Percentiles rank a stretch among this genome's conserved stretches.
Conservation (phyloP, 2,113 vertebrate genomes). For the Eulacestoma nigropectus region DNA sequence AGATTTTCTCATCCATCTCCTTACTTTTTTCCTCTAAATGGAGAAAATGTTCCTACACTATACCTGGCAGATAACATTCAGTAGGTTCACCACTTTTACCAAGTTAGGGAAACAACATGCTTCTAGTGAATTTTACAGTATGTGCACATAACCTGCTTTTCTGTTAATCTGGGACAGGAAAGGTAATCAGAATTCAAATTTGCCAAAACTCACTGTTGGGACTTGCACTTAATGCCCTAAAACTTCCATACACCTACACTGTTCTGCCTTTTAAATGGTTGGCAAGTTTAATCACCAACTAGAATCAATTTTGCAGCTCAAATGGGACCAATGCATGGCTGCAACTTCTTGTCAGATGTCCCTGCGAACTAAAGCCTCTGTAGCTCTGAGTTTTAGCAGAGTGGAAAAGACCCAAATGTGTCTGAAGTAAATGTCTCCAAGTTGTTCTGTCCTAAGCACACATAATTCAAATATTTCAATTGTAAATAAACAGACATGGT, state of each 20-base stretch:
- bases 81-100: neutral
- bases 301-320: conserved; percentile 29
- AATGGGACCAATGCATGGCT: conserved; percentile 19
- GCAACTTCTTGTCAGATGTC: neutral
- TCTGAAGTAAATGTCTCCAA: neutral
- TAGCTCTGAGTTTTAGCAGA: conserved; percentile 15
- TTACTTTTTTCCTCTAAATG: neutral
- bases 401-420: conserved; percentile 33
- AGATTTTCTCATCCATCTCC: neutral
- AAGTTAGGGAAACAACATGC: neutral
- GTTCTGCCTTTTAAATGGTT: conserved; percentile 68
- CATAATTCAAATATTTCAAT: conserved; percentile 6
- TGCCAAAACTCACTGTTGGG: conserved; percentile 61
- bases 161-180: conserved; percentile 54
- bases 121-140: conserved; percentile 31
- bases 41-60: neutral
- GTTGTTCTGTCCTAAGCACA: neutral
- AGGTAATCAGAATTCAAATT: conserved; percentile 73
- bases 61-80: neutral
- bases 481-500: neutral
- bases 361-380: conserved; percentile 6
- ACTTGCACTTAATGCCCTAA: conserved; percentile 60
- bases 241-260: conserved; percentile 9
- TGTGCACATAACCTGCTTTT: conserved; percentile 69
- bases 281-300: conserved; percentile 69